phyloP scores from a whole-genome alignment of 92 coral and sea anemone genomes.

The Umimayanthus kanabou region DNA sequence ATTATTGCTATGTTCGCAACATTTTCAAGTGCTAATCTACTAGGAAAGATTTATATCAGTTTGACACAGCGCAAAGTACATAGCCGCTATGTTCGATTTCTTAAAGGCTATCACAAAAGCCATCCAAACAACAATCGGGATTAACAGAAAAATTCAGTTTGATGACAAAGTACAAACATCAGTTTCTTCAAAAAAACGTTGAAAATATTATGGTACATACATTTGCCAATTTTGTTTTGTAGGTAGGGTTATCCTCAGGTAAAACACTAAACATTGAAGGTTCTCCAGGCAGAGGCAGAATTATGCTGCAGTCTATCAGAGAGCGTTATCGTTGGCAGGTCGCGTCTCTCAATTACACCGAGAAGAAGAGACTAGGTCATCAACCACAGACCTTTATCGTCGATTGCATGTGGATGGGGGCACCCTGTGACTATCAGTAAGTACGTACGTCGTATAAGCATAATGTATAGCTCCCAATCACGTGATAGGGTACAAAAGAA shows the following conservation, averaged over 20 bases:
- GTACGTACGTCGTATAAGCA: neutral
- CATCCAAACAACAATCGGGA: too few species aligned
- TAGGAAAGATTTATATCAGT: too few species aligned
- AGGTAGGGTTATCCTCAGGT: neutral
- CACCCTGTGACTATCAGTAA: constrained; percentile 15
- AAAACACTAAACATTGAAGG: neutral
- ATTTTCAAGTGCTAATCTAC: too few species aligned
- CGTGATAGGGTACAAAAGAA: too few species aligned
- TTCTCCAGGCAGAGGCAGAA: neutral
- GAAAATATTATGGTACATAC: too few species aligned
- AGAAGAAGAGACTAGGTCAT: constrained; percentile 40
- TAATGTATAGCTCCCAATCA: neutral
- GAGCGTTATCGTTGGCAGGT: neutral
- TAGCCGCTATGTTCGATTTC: too few species aligned
- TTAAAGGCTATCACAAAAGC: too few species aligned
- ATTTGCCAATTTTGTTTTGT: neutral
- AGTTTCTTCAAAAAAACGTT: too few species aligned
- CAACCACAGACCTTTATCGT: constrained; percentile 48
- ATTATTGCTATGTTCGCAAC: too few species aligned
- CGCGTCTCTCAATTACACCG: constrained; percentile 15
- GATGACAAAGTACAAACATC: too few species aligned
- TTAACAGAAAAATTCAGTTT: too few species aligned
- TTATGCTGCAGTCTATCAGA: neutral
- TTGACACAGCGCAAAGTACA: too few species aligned
- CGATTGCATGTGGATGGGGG: constrained; percentile 39